phyloP scores from a whole-genome alignment of 1,140 invertebrate genomes.

The Leptonema lineaticorne region DNA sequence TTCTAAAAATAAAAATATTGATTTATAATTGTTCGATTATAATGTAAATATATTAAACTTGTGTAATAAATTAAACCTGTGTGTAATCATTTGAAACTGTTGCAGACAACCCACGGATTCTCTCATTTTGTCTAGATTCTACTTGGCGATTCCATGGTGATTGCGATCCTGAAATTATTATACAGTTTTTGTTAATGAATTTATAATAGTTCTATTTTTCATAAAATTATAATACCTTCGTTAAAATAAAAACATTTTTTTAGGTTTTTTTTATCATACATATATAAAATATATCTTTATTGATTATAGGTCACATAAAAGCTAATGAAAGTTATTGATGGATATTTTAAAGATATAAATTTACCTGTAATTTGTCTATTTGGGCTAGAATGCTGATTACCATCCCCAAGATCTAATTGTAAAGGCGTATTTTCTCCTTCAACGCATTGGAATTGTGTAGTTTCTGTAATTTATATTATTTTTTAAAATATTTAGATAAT shows the following conservation, averaged over 20 bases:
- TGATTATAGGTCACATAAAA: no score
- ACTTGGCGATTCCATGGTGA: constrained; percentile 21
- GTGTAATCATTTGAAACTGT: constrained; percentile 29
- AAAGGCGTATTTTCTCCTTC: constrained; percentile 25
- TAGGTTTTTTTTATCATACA: no score
- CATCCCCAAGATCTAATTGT: constrained; percentile 39
- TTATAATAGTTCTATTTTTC: no score
- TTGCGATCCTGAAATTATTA: constrained; percentile 19
- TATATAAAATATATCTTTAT: no score
- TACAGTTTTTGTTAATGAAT: not conserved
- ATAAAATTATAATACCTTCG: no score
- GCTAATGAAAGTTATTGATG: no score
- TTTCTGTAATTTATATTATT: constrained; percentile 17
- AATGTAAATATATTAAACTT: not conserved
- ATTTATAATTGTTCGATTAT: not conserved
- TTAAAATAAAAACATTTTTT: no score
- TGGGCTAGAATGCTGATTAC: constrained; percentile 39
- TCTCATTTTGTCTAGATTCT: constrained; percentile 20
- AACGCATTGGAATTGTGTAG: constrained; percentile 25
- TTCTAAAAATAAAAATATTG: not conserved
- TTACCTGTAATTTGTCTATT: constrained; percentile 31
- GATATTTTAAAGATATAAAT: not conserved
- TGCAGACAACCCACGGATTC: constrained; percentile 17
- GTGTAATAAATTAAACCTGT: constrained; percentile 18
- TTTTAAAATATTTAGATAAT: no score